A percentile compares a stretch with the other conserved stretches of the same genome.
These are phyloP conservation scores for Sinopyrophorus schimmeli DNA, from an alignment of 2,888 invertebrate genomes.

Conservation along the genomic window DNA sequence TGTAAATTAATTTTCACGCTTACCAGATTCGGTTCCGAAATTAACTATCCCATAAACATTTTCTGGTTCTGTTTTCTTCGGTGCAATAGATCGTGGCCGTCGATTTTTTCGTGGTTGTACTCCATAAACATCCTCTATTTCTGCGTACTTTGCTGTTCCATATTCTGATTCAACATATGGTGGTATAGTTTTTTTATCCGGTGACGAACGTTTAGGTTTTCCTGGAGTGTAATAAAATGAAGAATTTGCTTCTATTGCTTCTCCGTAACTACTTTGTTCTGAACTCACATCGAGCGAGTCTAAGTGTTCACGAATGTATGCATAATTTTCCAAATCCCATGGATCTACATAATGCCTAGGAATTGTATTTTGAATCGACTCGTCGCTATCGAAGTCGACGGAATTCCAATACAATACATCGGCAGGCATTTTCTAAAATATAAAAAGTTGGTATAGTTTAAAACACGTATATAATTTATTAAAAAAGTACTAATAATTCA, in stretches of 20 bases:
- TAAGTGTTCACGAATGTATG: slow-evolving; percentile 68
- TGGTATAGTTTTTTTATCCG: slow-evolving; percentile 41
- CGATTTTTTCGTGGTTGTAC: slow-evolving; percentile 38
- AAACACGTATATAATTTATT: no score
- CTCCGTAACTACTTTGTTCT: slow-evolving; percentile 59
- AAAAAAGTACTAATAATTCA: no score
- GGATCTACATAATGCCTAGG: slow-evolving; percentile 70
- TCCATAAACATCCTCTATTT: slow-evolving; percentile 55
- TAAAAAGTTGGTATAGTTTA: no score
- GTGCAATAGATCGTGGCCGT: slow-evolving; percentile 1
- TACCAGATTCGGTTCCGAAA: slow-evolving; percentile 17
- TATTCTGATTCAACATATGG: slow-evolving; percentile 49
- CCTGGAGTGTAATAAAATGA: slow-evolving; percentile 66
- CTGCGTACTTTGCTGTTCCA: slow-evolving; percentile 39
- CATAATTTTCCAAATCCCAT: slow-evolving; percentile 83
- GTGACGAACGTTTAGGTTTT: slow-evolving; percentile 44
- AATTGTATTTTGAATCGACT: slow-evolving; percentile 58
- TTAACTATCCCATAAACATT: slow-evolving; percentile 11
- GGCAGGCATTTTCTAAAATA: slow-evolving; percentile 52
- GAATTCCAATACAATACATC: slow-evolving; percentile 71
- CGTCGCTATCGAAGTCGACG: slow-evolving; percentile 73
- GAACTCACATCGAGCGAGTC: slow-evolving; percentile 58
- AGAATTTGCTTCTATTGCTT: slow-evolving; percentile 57
- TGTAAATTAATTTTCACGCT: slow-evolving; percentile 7
- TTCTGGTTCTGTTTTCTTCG: slow-evolving; percentile 7